Base-by-base conservation (phyloP, 1,140 invertebrate genomes). In the Olivierus martensii region DNA sequence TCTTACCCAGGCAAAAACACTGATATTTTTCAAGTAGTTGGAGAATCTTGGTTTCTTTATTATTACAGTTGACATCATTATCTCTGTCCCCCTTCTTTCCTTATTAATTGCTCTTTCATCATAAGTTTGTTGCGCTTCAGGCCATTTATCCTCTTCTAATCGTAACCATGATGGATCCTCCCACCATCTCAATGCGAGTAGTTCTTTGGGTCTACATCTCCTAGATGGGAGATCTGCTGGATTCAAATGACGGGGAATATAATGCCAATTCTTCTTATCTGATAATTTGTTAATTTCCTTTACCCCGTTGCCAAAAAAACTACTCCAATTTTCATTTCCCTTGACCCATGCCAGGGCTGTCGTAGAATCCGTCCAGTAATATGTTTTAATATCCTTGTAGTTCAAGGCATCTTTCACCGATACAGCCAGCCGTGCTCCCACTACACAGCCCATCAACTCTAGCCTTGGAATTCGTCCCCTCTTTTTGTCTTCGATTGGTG, bases 401-500 rank as follows among this genome's bases (percentile, higher is more conserved):
- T 19, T 22, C 12, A 36, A 15, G 36, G 19, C 22, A 19, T 42
- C 6, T 6, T 45, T 52, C 9, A 39, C 14, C n/a, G 15, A 3
- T 9, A 12, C 11, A 10, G 17, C 15, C 11, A 43, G 14, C 19
- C 41, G 44, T 35, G 15, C 22, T 37, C 21, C 42, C 19, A 45
- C 17, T 14, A 12, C 14, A 38, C 39, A 36, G 2, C 19, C 42
- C 14, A 52, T 14, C 7, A 52, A 39, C 28, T 46, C 36, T 4
- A 46, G 19, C n/a, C 15, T 52, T 19, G 22, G 19, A 12, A 51
- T 34, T 3, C 19, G 15, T 7, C 46, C 14, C 7, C 22, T 11
- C 41, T 52, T 46, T 45, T 45, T 45, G 18, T 45, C 22, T 38
- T 38, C 36, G 7, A 10, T 38, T 12, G 67, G 67, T 10, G 66